A percentile compares a stretch with the other conserved stretches of the same genome.
Evolutionary conservation across 2,888 invertebrate species (phyloP).

Genomic region (Trachelus iudaicus): DNA sequence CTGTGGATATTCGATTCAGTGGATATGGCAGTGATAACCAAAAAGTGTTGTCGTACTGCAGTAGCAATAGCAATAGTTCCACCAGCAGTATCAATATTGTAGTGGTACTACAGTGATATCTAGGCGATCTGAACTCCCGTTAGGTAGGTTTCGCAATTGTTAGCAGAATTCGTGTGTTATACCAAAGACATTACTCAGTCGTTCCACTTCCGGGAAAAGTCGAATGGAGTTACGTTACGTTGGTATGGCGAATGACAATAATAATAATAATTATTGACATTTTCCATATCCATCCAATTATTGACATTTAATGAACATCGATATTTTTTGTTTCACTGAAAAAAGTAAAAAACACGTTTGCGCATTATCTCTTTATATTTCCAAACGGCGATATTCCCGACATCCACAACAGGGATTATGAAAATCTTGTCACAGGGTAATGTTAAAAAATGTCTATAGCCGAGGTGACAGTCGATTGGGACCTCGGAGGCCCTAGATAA

Average conservation of each 20-base stretch:
- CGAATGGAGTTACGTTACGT: not conserved
- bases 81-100: no score
- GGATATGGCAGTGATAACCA: not conserved
- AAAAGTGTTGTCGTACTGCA: not conserved
- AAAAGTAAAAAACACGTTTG: no score
- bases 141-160: not conserved
- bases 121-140: not conserved
- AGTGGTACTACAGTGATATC: not conserved
- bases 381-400: no score
- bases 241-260: not conserved
- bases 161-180: not conserved
- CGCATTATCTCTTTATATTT: not conserved
- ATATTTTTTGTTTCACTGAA: no score
- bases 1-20: not conserved
- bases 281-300: no score
- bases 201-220: not conserved
- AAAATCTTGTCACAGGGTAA: no score
- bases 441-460: no score
- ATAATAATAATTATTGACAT: no score
- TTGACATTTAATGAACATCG: no score
- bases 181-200: not conserved
- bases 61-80: not conserved
- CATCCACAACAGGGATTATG: no score
- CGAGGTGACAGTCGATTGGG: no score
- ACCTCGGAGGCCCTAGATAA: no score